Evolutionary conservation across 2,113 vertebrate species (phyloP).

Genomic region (Corythoichthys intestinalis): DNA sequence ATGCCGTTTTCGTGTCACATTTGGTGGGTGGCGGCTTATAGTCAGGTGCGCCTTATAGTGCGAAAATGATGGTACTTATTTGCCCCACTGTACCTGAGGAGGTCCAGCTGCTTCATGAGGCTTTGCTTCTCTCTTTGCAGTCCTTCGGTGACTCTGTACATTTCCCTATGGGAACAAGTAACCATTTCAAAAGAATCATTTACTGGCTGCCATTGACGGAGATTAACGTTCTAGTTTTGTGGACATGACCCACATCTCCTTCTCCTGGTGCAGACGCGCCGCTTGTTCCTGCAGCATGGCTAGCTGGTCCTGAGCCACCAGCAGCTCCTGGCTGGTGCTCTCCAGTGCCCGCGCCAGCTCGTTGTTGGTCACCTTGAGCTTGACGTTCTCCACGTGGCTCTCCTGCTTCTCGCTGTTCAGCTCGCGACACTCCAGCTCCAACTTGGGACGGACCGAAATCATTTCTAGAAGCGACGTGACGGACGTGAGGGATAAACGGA

Average conservation of each 20-base stretch:
- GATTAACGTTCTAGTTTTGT: too few relatives aligned
- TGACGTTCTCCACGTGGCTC: slow-evolving; percentile 82
- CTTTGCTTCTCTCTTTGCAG: slow-evolving; percentile 86
- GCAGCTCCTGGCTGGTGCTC: slow-evolving; percentile 75
- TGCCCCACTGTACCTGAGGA: slow-evolving; percentile 77
- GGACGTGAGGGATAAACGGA: too few relatives aligned
- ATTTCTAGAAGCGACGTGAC: background rate
- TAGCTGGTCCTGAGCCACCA: slow-evolving; percentile 80
- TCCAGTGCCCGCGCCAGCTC: slow-evolving; percentile 81
- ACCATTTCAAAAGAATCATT: background rate
- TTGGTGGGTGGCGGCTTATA: too few relatives aligned
- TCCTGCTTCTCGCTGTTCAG: slow-evolving; percentile 82
- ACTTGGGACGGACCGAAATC: slow-evolving; percentile 59
- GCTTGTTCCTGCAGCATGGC: slow-evolving; percentile 80
- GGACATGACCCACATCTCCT: slow-evolving; percentile 79
- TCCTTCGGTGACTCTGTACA: slow-evolving; percentile 84
- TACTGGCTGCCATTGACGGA: too few relatives aligned
- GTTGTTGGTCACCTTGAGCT: slow-evolving; percentile 83
- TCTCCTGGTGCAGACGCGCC: slow-evolving; percentile 78
- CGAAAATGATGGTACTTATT: too few relatives aligned
- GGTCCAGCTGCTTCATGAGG: slow-evolving; percentile 88
- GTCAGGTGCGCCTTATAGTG: too few relatives aligned
- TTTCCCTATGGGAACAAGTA: slow-evolving; percentile 72
- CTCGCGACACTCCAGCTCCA: slow-evolving; percentile 80
- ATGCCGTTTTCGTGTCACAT: too few relatives aligned